Base-by-base conservation (phyloP, 2,888 invertebrate species). In the Callyntrura sp. region DNA sequence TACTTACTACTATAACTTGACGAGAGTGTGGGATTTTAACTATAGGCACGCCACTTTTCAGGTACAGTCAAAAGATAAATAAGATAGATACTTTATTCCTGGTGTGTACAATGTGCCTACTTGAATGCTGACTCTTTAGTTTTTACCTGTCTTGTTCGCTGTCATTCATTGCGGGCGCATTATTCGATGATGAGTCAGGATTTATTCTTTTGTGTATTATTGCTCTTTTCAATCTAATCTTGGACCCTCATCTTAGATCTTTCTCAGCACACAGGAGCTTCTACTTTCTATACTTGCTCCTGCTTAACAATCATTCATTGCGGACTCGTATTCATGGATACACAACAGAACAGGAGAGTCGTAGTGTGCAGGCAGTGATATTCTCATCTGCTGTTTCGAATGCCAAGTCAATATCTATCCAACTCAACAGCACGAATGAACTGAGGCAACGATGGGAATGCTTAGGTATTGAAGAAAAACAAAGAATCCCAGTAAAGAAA, bases 121-220 rank as follows among this genome's bases (percentile, higher is more conserved):
- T 1, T n/a, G 17, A 57, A 43, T 85, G 90, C 90, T 84, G 91
- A 87, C 91, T 90, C 84, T 89, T 78, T 89, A 89, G 84, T 89
- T 89, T 88, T 89, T 86, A 90, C 88, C 85, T 91, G 90, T 91
- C 90, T 92, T 92, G 91, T 92, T 91, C 91, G 68, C 83, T 92
- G 92, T 92, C 92, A 92, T 92, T 92, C 92, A 91, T 92, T 91
- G 87, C 82, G 70, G 88, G 78, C 84, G 88, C 88, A 92, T 92
- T 92, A 92, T 92, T 92, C 91, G 92, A 92, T n/a, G n/a, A n/a
- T 92, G 92, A 92, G 92, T 92, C 92, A 92, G 92, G 92, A 92
- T 84, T 87, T 89, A 91, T 91, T 92, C 89, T 88, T 91, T 79
- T 92, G n/a, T n/a, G 91, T 91, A 86, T 85, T 88, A 83, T 84